Evolutionary conservation across 2,113 vertebrate species (phyloP), one percentile per base, ranked within the genome.

Genomic region (Corythaixoides concolor): DNA sequence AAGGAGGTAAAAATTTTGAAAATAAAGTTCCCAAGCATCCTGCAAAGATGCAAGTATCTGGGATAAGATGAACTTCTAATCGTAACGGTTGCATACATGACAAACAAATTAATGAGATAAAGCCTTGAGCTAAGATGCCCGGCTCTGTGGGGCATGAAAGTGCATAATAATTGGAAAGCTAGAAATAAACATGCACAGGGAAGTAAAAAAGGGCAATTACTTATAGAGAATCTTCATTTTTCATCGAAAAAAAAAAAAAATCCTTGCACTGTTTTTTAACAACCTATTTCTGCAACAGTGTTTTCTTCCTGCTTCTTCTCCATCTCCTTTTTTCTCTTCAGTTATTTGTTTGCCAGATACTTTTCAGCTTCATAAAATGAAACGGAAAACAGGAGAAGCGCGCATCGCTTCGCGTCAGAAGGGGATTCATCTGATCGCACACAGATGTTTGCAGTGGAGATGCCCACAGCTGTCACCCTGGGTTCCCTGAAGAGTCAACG

Each of bases 61-160:
- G 11, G 56, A 72, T 49, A 86, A 68, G 11, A 78, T 7, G 21
- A 77, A 85, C 27, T 91, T 90, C 41, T 74, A 82, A 85, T 88
- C 58, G 43, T 73, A 85, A 58, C 18, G 19, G 86, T 3, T 88
- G n/a, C 30, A 59, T n/a, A 70, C 37, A 52, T 8, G 37, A 77
- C 79, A 90, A 91, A 91, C 5, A 91, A 88, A 94, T 63, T 53
- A 88, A 82, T 49, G 70, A 87, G 43, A 91, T 63, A 94, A 92
- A 87, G 69, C 73, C 80, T 33, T 74, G 10, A 87, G 64, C 45
- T 59, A 82, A 47, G 59, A 80, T 27, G 37, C 22, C n/a, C 86
- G 41, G 56, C 74, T 88, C 77, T 35, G 8, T 33, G 50, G 67
- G 41, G 85, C 63, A 90, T 27, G 11, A 47, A 91, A 76, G n/a